These are phyloP conservation scores for Ceratina japonica DNA, from an alignment of 1,140 invertebrate species.

Conservation along the genomic window DNA sequence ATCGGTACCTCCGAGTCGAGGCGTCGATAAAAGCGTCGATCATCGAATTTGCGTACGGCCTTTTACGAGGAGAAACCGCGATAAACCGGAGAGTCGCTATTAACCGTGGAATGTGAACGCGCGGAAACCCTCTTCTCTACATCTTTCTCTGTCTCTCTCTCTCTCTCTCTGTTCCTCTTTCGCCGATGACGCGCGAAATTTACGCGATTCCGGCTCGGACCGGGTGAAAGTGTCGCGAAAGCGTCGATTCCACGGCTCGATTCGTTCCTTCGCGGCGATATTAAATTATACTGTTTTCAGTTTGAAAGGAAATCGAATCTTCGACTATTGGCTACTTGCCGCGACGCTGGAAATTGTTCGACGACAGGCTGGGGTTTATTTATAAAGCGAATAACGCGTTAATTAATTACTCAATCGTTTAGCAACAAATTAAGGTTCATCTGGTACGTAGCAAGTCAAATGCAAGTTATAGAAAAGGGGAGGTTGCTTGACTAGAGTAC, in stretches of 20 bases:
- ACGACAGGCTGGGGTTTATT: too few relatives aligned
- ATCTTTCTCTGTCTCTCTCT: too few relatives aligned
- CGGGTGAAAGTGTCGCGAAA: constrained; percentile 9
- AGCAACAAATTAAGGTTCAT: too few relatives aligned
- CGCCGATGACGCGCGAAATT: constrained; percentile 18
- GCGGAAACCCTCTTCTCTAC: background rate
- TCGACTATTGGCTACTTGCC: background rate
- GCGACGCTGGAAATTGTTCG: too few relatives aligned
- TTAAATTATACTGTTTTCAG: background rate
- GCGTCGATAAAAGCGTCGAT: constrained; percentile 23
- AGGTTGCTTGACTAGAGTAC: too few relatives aligned
- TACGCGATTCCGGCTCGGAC: background rate
- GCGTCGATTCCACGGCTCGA: background rate
- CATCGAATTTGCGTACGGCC: constrained; percentile 26
- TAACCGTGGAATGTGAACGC: constrained; percentile 24
- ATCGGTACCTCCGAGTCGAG: background rate
- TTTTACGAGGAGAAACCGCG: constrained; percentile 36
- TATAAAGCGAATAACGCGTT: too few relatives aligned
- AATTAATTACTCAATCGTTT: too few relatives aligned
- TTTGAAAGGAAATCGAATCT: background rate
- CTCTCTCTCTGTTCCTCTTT: background rate
- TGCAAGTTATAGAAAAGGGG: too few relatives aligned
- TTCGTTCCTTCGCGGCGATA: background rate
- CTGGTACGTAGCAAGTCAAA: too few relatives aligned
- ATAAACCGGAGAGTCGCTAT: constrained; percentile 13